Evolutionary conservation across 1,140 invertebrate genomes (phyloP), one percentile per base, ranked within the genome.

Genomic region (Magallana gigas): DNA sequence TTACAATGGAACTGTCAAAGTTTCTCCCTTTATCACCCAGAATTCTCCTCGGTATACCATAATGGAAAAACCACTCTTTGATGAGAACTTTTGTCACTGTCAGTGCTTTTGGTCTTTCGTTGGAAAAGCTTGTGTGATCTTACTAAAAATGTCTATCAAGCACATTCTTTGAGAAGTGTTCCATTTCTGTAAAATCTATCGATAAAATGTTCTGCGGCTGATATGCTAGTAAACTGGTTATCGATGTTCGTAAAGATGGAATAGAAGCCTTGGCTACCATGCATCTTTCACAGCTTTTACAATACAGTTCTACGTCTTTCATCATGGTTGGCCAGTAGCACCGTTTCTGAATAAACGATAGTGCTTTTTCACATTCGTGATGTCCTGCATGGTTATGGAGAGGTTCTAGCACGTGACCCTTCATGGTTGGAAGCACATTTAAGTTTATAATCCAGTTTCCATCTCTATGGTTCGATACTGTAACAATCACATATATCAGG

Each of bases 301-400:
- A 68, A 18, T 84, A 68, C 11, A 62, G 9, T 58, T 84, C 81
- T 56, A 88, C 62, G 62, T 88, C 87, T 2, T 59, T 87, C 7
- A 48, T 9, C 36, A 90, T 85, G 9, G 82, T 57, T 57, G 80
- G 36, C 87, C 85, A 23, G 23, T 23, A 23, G 89, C 91, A 87
- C 92, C 92, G 16, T 76, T 89, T 36, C 91, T 57, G 60, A 56
- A 83, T 87, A 18, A 92, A 16, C 18, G 68, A 64, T 11, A 23
- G 9, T 11, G 62, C 57, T 58, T 57, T 8, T 58, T 80, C 71
- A 11, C 57, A 16, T 23, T 29, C 85, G 18, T 57, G 89, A 86
- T 85, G 89, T 7, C 82, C 90, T 57, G 87, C 88, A 88, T 23
- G 92, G 82, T 18, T 91, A 62, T 36, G 90, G 91, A 76, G 88